Evolutionary conservation across 2,888 invertebrate species (phyloP), one percentile per base, ranked within the genome.

Genomic region (Baccha elongata): DNA sequence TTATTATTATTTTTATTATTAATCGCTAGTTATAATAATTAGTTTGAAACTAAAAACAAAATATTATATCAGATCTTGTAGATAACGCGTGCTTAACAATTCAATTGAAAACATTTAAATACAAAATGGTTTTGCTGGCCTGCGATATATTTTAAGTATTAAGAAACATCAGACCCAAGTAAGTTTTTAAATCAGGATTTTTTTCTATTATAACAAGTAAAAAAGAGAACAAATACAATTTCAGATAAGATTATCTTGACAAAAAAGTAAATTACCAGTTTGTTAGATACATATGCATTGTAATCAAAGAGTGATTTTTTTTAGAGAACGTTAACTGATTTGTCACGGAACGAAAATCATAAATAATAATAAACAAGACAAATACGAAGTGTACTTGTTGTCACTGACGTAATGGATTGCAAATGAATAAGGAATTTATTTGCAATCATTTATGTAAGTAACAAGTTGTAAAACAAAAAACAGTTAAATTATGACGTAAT

Each of bases 401-500:
- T 26, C 3, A 37, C 15, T 58, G 58, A 58, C 58, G 58, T 40
- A 40, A 55, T 48, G 5, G 8, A 35, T 15, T 58, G 19, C n/a
- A 23, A 58, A 58, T 58, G 5, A 26, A 58, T 40, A 26, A 26
- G n/a, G 10, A 53, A 58, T 15, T 40, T 58, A 37, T 23, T 58
- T 37, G 19, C 23, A 15, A 55, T 4, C n/a, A 37, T 17, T 58
- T 40, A 58, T n/a, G n/a, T n/a, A n/a, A n/a, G 37, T 37, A 10
- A 58, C 15, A 23, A 58, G 40, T 58, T 40, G 10, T n/a, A 11
- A 40, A 58, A 15, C 58, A 26, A 40, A 40, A 26, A 23, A 53
- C 53, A 53, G 53, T 53, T 37, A 53, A 53, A 53, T 53, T 19
- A 53, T 53, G n/a, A n/a, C n/a, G n/a, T n/a, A n/a, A n/a, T n/a